These are phyloP conservation scores for Drosophila chauvacae DNA, from an alignment of 1,140 invertebrate species.

Conservation along the genomic window DNA sequence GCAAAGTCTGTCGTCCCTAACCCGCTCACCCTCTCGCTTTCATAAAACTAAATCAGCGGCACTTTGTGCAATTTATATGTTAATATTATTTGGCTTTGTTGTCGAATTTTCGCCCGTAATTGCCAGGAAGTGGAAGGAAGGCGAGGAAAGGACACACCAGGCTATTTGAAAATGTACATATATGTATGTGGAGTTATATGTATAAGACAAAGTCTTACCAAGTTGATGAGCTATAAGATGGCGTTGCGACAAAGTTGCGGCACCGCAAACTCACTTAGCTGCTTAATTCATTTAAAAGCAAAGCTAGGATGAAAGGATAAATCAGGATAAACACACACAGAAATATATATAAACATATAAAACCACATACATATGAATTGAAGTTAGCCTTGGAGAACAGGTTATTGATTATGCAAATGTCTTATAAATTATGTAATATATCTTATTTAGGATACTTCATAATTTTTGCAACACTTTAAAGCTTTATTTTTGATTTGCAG, in stretches of 20 bases:
- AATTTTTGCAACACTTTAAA: not conserved
- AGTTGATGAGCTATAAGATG: slow-evolving; percentile 73
- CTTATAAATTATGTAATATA: not conserved
- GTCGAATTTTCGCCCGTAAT: slow-evolving; percentile 67
- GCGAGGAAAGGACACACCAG: not conserved
- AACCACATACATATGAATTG: no score
- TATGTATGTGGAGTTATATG: not conserved
- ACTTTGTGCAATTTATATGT: slow-evolving; percentile 83
- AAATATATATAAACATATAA: not conserved
- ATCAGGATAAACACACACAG: not conserved
- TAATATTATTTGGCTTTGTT: slow-evolving; percentile 81
- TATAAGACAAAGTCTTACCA: slow-evolving; percentile 18
- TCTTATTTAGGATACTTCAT: no score
- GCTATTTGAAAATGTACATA: slow-evolving; percentile 7
- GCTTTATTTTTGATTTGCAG: not conserved
- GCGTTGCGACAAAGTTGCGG: slow-evolving; percentile 72
- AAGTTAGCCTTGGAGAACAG: not conserved
- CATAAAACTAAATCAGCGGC: slow-evolving; percentile 76
- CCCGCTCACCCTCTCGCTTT: not conserved
- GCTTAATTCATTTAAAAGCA: slow-evolving; percentile 64
- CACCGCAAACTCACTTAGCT: slow-evolving; percentile 63
- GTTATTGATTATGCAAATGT: not conserved
- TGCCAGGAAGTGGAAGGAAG: slow-evolving; percentile 34
- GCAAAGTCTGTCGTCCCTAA: slow-evolving; percentile 24
- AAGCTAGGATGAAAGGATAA: slow-evolving; percentile 12